Evolutionary conservation across 2,888 invertebrate genomes (phyloP).

Genomic region (Lepidocyrtinus sp.): DNA sequence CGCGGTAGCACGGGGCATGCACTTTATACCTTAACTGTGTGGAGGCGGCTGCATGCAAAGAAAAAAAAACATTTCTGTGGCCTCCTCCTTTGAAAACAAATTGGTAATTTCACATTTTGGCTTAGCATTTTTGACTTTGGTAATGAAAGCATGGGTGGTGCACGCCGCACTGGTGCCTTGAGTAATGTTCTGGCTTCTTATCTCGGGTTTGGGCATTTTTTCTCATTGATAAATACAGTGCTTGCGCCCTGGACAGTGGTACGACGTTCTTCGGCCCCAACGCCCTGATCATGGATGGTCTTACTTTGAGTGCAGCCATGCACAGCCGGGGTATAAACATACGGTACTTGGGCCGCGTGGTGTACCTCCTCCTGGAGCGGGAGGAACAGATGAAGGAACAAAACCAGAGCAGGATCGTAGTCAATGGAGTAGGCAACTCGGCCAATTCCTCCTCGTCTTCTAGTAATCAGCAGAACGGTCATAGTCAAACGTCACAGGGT

Average conservation of each 20-base stretch:
- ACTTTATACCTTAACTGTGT: too few species aligned
- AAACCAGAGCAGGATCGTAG: conserved; percentile 39
- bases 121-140: too few species aligned
- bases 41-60: too few species aligned
- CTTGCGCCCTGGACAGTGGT: conserved; percentile 70
- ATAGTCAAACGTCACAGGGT: conserved; percentile 21
- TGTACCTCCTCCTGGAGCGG: conserved; percentile 65
- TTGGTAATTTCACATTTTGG: too few species aligned
- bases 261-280: conserved; percentile 70
- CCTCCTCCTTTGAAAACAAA: too few species aligned
- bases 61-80: too few species aligned
- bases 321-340: conserved; percentile 98
- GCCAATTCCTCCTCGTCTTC: background rate
- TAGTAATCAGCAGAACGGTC: conserved; percentile 14
- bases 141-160: too few species aligned
- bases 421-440: conserved; percentile 11
- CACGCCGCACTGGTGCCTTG: too few species aligned
- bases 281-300: conserved; percentile 84
- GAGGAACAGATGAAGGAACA: conserved; percentile 61
- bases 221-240: conserved; percentile 61
- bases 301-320: conserved; percentile 90
- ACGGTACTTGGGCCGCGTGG: conserved; percentile 86
- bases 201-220: conserved; percentile 62
- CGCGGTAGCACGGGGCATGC: too few species aligned
- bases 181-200: conserved; percentile 15